A percentile compares a stretch with the other conserved stretches of the same genome.
Conservation (phyloP, 2,888 invertebrate genomes). For the Hyposoter dolosus region DNA sequence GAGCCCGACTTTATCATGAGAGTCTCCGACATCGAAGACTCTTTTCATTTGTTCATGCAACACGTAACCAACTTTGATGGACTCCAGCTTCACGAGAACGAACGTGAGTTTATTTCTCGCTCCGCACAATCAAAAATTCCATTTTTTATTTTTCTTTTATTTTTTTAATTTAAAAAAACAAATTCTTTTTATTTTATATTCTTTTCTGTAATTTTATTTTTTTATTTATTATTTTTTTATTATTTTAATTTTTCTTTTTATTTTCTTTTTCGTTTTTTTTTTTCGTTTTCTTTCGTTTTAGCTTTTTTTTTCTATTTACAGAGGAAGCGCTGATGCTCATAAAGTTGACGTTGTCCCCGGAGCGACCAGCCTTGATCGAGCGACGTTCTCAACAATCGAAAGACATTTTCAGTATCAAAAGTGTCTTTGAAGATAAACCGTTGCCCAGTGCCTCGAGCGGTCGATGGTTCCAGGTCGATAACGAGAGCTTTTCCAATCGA, state of each 20-base stretch:
- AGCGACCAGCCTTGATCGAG: constrained; percentile 71
- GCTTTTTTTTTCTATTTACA: constrained; percentile 39
- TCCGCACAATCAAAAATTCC: neutral
- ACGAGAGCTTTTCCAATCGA: constrained; percentile 28
- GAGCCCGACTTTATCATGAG: constrained; percentile 79
- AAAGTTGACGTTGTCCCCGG: constrained; percentile 76
- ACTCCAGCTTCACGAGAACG: constrained; percentile 76
- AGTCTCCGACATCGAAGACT: constrained; percentile 78
- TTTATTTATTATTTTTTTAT: too few species aligned
- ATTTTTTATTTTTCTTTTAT: neutral
- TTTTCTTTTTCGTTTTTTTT: neutral
- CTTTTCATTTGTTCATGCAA: constrained; percentile 78
- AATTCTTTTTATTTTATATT: neutral
- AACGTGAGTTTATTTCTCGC: constrained; percentile 75
- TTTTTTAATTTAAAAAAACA: neutral
- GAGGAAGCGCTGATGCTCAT: constrained; percentile 78
- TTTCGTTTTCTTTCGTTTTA: neutral
- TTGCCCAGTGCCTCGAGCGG: constrained; percentile 52
- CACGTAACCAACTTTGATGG: constrained; percentile 75
- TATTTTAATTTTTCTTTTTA: neutral
- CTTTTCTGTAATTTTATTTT: too few species aligned
- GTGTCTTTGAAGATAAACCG: constrained; percentile 54
- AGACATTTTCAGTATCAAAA: constrained; percentile 58
- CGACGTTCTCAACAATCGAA: constrained; percentile 34
- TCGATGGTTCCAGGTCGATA: constrained; percentile 54